Conservation (phyloP, 2,113 vertebrate species). For the Nipponia nippon region DNA sequence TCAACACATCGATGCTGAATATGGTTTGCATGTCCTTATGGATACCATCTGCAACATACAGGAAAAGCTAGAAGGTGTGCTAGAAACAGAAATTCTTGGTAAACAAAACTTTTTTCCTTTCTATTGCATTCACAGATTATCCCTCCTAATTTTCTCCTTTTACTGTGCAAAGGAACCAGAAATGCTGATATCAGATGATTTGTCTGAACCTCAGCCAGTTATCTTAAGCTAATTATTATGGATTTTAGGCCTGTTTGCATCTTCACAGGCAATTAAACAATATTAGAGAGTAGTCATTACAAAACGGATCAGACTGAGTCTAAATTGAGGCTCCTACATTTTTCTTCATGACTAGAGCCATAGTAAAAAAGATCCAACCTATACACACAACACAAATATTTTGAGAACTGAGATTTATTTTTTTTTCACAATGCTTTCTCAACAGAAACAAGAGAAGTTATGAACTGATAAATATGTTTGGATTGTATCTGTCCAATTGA, state of each 20-base stretch:
- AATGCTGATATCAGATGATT: slow-evolving; percentile 1
- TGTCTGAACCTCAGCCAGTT: background rate
- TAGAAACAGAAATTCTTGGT: background rate
- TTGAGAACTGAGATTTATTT: background rate
- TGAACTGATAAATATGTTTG: background rate
- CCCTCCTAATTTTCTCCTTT: background rate
- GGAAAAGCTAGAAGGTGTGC: background rate
- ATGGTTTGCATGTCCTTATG: background rate
- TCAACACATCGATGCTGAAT: background rate
- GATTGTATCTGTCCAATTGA: background rate
- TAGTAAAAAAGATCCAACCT: background rate
- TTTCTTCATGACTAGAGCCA: background rate
- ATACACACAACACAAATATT: background rate
- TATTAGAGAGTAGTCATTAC: slow-evolving; percentile 8
- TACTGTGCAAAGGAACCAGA: background rate
- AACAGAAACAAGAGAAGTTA: background rate
- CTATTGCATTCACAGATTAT: background rate
- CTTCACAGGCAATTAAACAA: slow-evolving; percentile 32
- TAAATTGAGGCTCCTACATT: background rate
- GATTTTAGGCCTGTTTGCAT: slow-evolving; percentile 26
- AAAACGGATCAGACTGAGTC: background rate
- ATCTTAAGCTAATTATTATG: slow-evolving; percentile 52
- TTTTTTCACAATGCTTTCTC: background rate
- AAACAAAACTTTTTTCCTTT: background rate
- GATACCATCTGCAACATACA: background rate